phyloP scores from a whole-genome alignment of 92 coral and sea anemone species.

The Zoanthus sociatus region DNA sequence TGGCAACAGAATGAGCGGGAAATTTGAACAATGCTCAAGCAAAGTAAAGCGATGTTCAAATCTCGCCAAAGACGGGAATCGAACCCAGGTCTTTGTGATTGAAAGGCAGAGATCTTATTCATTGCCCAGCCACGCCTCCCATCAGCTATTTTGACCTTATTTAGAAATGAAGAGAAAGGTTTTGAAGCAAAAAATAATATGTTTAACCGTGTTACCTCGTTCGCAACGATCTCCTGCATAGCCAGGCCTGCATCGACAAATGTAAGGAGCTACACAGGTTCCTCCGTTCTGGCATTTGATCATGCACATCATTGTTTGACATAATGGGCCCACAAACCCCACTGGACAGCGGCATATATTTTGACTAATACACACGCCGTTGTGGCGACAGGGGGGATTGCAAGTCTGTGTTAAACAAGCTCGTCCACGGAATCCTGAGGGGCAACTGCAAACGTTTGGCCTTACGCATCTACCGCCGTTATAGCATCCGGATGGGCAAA shows the following conservation, averaged over 20 bases:
- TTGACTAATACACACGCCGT: constrained; percentile 82
- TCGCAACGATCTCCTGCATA: constrained; percentile 88
- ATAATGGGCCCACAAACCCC: constrained; percentile 85
- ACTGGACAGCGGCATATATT: constrained; percentile 84
- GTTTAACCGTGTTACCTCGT: constrained; percentile 64
- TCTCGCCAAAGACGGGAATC: no score
- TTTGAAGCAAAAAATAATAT: not conserved
- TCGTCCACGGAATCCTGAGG: constrained; percentile 74
- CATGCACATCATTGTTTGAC: constrained; percentile 79
- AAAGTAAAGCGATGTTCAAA: no score
- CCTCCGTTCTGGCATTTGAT: constrained; percentile 89
- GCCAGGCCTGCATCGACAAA: constrained; percentile 78
- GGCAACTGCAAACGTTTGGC: constrained; percentile 81
- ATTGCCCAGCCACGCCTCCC: no score
- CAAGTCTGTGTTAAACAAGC: constrained; percentile 72
- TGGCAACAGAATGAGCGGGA: no score
- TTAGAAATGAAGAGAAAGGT: not conserved
- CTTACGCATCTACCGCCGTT: constrained; percentile 86
- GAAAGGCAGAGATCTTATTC: no score
- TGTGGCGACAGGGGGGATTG: constrained; percentile 71
- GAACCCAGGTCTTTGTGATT: no score
- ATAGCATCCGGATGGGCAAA: constrained; percentile 68
- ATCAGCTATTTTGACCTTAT: no score
- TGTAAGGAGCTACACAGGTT: constrained; percentile 72
- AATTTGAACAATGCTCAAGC: no score